phyloP scores from a whole-genome alignment of 2,797 vertebrate genomes.

The Nyctalus aviator region DNA sequence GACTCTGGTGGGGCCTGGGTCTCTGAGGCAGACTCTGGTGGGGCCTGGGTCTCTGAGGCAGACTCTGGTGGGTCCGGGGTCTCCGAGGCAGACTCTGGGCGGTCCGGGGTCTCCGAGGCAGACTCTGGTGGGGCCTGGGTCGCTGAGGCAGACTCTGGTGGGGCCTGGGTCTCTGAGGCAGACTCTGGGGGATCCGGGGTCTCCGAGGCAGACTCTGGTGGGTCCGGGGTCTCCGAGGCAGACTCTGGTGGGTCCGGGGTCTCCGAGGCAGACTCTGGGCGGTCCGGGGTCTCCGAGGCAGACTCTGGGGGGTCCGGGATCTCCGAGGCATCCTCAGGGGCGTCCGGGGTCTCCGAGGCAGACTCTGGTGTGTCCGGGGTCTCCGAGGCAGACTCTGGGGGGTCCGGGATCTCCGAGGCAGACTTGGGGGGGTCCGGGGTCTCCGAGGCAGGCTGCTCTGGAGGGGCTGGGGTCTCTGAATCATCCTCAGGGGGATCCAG shows the following conservation, averaged over 20 bases:
- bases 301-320: no score
- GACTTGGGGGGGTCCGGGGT: no score
- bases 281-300: no score
- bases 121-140: no score
- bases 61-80: no score
- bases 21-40: rapidly evolving
- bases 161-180: rapidly evolving
- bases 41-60: rapidly evolving
- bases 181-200: no score
- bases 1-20: rapidly evolving
- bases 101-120: no score
- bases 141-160: rapidly evolving
- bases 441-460: no score
- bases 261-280: no score
- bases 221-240: background rate
- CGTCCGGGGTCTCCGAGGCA: rapidly evolving
- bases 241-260: no score
- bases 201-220: no score
- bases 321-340: background rate
- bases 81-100: no score
- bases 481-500: rapidly evolving
- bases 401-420: rapidly evolving
- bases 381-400: background rate
- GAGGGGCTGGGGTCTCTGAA: rapidly evolving
- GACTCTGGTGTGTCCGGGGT: rapidly evolving